A percentile compares a stretch with the other conserved stretches of the same genome.
These are phyloP conservation scores for Camponotus floridanus DNA, from an alignment of 1,140 invertebrate species.

Conservation along the genomic window DNA sequence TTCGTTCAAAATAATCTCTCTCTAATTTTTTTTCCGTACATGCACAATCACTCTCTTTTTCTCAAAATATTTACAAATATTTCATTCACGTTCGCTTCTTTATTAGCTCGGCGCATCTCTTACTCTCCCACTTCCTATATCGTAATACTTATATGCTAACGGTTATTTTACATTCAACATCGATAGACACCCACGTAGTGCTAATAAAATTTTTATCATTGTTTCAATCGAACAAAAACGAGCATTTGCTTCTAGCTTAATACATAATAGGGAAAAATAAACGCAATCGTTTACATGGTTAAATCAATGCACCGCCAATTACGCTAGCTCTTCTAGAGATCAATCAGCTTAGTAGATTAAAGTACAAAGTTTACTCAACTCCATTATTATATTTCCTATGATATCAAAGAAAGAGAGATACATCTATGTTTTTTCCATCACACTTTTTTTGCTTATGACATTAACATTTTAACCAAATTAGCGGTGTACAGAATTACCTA, in stretches of 20 bases:
- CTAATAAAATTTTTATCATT: constrained; percentile 71
- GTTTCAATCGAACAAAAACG: neutral
- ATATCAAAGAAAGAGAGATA: neutral
- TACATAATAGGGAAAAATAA: constrained; percentile 8
- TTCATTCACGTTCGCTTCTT: constrained; percentile 32
- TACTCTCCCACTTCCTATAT: constrained; percentile 26
- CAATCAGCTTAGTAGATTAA: constrained; percentile 6
- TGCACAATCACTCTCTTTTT: constrained; percentile 46
- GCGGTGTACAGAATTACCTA: neutral
- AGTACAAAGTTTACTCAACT: neutral
- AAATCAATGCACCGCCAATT: neutral
- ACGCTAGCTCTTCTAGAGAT: neutral
- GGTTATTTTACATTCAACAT: constrained; percentile 82
- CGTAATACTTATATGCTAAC: constrained; percentile 79
- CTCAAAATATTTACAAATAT: constrained; percentile 72
- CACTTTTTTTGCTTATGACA: neutral
- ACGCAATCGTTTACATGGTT: neutral
- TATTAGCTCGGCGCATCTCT: constrained; percentile 4
- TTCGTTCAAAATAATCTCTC: constrained; percentile 50
- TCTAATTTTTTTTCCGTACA: constrained; percentile 9
- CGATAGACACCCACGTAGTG: constrained; percentile 78
- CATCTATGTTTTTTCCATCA: neutral
- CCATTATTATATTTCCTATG: neutral
- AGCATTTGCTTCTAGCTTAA: neutral
- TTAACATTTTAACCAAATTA: neutral